Evolutionary conservation across 2,888 invertebrate genomes (phyloP).

Genomic region (Drosophila emarginata): DNA sequence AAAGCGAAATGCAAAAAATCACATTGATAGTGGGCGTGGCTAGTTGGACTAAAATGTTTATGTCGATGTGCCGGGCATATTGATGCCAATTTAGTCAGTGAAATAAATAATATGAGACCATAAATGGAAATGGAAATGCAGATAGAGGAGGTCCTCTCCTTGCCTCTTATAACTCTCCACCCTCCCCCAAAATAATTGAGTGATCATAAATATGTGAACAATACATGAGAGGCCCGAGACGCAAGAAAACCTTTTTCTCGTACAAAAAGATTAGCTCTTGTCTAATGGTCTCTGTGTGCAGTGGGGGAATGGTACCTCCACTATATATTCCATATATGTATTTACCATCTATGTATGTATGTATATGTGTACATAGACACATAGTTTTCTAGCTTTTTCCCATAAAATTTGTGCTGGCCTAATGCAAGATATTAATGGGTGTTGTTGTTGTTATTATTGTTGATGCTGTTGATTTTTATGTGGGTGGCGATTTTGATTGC

Average conservation of each 20-base stretch:
- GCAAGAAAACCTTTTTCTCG: constrained; percentile 11
- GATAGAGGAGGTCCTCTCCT: constrained; percentile 19
- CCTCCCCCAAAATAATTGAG: constrained; percentile 52
- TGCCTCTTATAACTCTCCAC: background rate
- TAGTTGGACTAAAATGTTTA: background rate
- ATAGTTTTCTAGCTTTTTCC: constrained; percentile 3
- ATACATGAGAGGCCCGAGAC: background rate
- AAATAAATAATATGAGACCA: constrained; percentile 63
- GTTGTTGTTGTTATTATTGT: background rate
- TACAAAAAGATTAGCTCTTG: constrained; percentile 28
- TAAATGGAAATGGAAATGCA: constrained; percentile 53
- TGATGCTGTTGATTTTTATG: constrained; percentile 10
- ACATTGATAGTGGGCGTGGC: constrained; percentile 28
- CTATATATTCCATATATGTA: background rate
- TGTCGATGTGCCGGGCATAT: constrained; percentile 34
- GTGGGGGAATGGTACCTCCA: background rate
- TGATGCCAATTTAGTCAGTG: constrained; percentile 53
- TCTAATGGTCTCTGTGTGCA: constrained; percentile 5
- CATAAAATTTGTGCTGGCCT: constrained; percentile 26
- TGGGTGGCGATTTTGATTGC: constrained; percentile 21
- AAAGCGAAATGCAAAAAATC: constrained; percentile 1
- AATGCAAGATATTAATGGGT: constrained; percentile 24
- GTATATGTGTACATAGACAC: too few species aligned
- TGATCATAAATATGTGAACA: constrained; percentile 67
- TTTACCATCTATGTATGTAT: too few species aligned